Conservation (phyloP, 1,140 invertebrate species). For the Medauroidea extradentata region DNA sequence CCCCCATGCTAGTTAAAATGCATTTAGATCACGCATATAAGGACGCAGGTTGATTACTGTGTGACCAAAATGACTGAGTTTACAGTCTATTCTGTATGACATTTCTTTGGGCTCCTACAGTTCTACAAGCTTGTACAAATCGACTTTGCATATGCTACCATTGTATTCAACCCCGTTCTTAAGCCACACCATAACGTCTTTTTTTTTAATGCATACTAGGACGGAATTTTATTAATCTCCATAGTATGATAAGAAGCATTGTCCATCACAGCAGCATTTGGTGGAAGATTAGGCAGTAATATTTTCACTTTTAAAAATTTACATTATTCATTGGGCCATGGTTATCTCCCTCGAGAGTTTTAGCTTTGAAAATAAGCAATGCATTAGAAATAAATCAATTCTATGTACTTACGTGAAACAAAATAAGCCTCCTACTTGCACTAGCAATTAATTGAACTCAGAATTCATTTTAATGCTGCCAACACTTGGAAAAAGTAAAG, state of each 20-base stretch:
- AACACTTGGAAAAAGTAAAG: neutral
- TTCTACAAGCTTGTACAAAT: neutral
- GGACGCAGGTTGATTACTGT: constrained; percentile 15
- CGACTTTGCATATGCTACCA: neutral
- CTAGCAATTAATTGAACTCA: too few species aligned
- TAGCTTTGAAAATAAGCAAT: neutral
- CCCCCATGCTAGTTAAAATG: constrained; percentile 8
- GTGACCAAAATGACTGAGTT: constrained; percentile 11
- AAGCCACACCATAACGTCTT: neutral
- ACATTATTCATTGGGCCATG: constrained; percentile 22
- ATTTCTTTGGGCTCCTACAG: neutral
- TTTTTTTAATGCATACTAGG: constrained; percentile 5
- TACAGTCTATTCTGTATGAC: constrained; percentile 5
- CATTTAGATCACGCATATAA: constrained; percentile 21
- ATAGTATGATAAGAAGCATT: constrained; percentile 23
- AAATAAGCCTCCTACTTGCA: neutral
- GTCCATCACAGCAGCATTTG: constrained; percentile 18
- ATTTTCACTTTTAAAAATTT: constrained; percentile 21
- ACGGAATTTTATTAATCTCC: constrained; percentile 10
- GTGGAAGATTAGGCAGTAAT: constrained; percentile 11
- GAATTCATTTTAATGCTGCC: neutral
- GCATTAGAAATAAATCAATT: neutral
- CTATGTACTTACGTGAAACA: neutral
- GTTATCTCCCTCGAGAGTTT: constrained; percentile 12
- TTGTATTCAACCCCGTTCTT: neutral